Percentiles rank a stretch among this genome's conserved stretches.
These are phyloP conservation scores for Lycodopsis pacificus DNA, from an alignment of 2,797 vertebrate species.

Conservation along the genomic window DNA sequence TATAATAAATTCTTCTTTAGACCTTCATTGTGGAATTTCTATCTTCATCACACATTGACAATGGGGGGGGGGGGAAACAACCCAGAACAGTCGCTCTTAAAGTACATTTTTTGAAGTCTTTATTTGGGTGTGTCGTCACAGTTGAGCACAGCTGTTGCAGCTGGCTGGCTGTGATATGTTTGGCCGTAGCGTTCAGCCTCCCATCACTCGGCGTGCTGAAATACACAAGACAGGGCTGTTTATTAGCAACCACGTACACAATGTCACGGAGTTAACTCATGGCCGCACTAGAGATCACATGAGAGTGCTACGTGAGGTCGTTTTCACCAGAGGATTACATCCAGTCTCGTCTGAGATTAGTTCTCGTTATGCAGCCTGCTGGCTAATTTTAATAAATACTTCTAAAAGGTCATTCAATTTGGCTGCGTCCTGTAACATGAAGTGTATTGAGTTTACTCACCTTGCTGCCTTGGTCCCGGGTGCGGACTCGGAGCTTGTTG, in stretches of 20 bases:
- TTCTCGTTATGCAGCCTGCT: conserved; percentile 42
- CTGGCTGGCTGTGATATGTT: conserved; percentile 57
- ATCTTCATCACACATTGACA: conserved; percentile 18
- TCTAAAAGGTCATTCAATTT: conserved; percentile 60
- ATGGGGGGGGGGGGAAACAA: not conserved
- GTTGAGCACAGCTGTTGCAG: conserved; percentile 75
- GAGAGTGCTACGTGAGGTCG: conserved; percentile 55
- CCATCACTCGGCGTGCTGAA: conserved; percentile 79
- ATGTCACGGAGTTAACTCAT: conserved; percentile 42
- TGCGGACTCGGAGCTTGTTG: conserved; percentile 91
- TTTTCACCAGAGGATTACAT: conserved; percentile 62
- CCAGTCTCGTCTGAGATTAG: conserved; percentile 66
- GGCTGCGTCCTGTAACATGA: conserved; percentile 20
- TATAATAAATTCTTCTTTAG: conserved; percentile 72
- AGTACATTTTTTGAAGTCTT: conserved; percentile 46
- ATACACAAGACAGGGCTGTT: conserved; percentile 66
- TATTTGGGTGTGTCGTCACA: conserved; percentile 61
- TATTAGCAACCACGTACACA: conserved; percentile 73
- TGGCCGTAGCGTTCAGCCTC: conserved; percentile 17
- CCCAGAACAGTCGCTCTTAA: not conserved
- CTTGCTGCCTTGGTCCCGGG: conserved; percentile 80
- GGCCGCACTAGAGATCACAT: conserved; percentile 58
- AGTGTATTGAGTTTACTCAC: conserved; percentile 54
- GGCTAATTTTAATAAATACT: conserved; percentile 68
- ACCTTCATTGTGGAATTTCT: conserved; percentile 46